A percentile compares a stretch with the other conserved stretches of the same genome.
phyloP scores from a whole-genome alignment of 2,888 invertebrate species.

The Acanthococcus lagerstroemiae region DNA sequence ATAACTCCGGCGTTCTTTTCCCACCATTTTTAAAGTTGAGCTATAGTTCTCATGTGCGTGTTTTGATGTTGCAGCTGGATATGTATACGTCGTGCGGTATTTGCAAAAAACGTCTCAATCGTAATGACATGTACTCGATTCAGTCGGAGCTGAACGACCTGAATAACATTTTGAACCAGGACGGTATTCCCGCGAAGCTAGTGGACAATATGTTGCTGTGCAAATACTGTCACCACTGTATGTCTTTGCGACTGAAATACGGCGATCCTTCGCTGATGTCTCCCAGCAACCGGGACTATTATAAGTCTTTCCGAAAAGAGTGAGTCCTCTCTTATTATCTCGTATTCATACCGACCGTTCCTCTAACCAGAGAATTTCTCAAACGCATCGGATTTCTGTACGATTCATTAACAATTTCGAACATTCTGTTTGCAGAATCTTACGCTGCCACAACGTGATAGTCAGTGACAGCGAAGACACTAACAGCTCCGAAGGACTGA shows the following conservation, averaged over 20 bases:
- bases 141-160: conserved; percentile 49
- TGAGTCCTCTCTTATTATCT: conserved; percentile 39
- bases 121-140: conserved; percentile 60
- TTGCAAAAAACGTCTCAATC: conserved; percentile 63
- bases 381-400: neutral
- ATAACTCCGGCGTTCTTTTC: too few relatives aligned
- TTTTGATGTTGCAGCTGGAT: conserved; percentile 48
- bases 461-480: conserved; percentile 46
- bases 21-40: too few relatives aligned
- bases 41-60: too few relatives aligned
- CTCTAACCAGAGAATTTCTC: neutral
- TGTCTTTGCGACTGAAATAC: conserved; percentile 57
- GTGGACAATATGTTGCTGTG: conserved; percentile 63
- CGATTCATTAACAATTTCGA: neutral
- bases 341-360: too few relatives aligned
- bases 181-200: conserved; percentile 59
- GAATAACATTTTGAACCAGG: conserved; percentile 40
- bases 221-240: conserved; percentile 70
- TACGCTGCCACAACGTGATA: conserved; percentile 64
- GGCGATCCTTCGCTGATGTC: conserved; percentile 39
- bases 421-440: conserved; percentile 48
- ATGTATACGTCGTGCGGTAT: conserved; percentile 66
- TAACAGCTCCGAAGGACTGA: conserved; percentile 38
- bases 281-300: conserved; percentile 48
- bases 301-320: conserved; percentile 54